Evolutionary conservation across 2,113 vertebrate genomes (phyloP), one percentile per base, ranked within the genome.

Genomic region (Dasyornis broadbenti): DNA sequence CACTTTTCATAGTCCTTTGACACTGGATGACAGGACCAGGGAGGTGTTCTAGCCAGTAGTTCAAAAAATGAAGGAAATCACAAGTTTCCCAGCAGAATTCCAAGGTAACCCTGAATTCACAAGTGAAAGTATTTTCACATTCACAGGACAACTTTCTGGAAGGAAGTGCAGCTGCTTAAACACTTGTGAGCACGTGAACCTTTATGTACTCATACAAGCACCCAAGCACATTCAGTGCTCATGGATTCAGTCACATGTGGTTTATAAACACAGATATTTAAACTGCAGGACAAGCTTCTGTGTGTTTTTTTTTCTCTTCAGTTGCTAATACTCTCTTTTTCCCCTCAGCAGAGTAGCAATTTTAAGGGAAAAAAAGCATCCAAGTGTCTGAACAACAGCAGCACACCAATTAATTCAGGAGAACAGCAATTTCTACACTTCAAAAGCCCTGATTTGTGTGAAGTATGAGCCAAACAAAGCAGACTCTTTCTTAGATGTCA

Each of bases 371-470:
- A 73, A 70, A 70, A 95, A 40, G 17, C 50, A 64, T 66, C 54
- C 66, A 63, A 91, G 76, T 4, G 1, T 54, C 88, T 75, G 68
- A 90, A 52, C 66, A 82, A 64, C 42, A 82, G 68, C 33, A n/a
- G 31, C 71, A 77, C 63, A 76, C 82, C 59, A 93, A 92, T 39
- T 96, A 86, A 83, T 76, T 42, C 4, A 88, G 59, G 30, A 85
- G 72, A 53, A 69, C 52, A 60, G 82, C 22, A n/a, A 70, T 60
- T 90, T 66, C 50, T 82, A 31, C 76, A 71, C 85, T 94, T 94
- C 64, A 93, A 93, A 95, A 92, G 64, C 85, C 42, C 65, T 60
- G 70, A 75, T 91, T 39, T 88, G 75, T 85, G 59, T 88, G 91
- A 93, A 85, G 54, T 15, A 15, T 11, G 71, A 93, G 79, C 78